Evolutionary conservation across 1,140 invertebrate genomes (phyloP), one percentile per base, ranked within the genome.

Genomic region (Atta colombica): DNA sequence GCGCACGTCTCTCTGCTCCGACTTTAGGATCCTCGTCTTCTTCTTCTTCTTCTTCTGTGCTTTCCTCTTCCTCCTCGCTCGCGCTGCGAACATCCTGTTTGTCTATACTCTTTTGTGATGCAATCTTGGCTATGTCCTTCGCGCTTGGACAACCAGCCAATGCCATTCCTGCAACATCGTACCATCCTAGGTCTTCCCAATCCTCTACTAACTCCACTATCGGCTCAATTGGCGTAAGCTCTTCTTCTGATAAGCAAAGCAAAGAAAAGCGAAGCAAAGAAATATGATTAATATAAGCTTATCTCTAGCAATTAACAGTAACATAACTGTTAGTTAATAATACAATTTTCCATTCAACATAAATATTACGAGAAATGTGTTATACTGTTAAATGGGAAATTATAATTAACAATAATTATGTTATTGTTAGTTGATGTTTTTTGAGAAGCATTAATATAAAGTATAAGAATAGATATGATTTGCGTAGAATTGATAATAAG

Each of bases 1-100:
- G 96, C 69, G 97, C 91, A 90, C 97, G 95, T 85, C 96, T 95
- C 21, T 94, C 93, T 14, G 93, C 93, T 51, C 95, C 94, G 12
- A 95, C 94, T 88, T 96, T 96, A 74, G 96, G 96, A 88, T 96
- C 95, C 89, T 97, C 97, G 68, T 97, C 96, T 81, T 97, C 97
- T 81, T 91, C 93, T 74, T 97, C 97, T 53, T 93, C 97, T 53
- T 93, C 90, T 3, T 89, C 75, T 18, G 77, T 91, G 87, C 96
- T 96, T 88, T 97, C 97, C 89, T 97, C 97, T 82, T 97, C 97
- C 91, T 97, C 97, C 45, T 97, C 96, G 63, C 97, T 93, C 1
- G 86, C 89, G 55, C 91, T 89, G 6, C 74, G 77, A 16, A 85
- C 69, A 31, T 92, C 91, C 12, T 85, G 91, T 77, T 94, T 93